These are phyloP conservation scores for Drosophila dives DNA, from an alignment of 2,888 invertebrate species.

Conservation along the genomic window DNA sequence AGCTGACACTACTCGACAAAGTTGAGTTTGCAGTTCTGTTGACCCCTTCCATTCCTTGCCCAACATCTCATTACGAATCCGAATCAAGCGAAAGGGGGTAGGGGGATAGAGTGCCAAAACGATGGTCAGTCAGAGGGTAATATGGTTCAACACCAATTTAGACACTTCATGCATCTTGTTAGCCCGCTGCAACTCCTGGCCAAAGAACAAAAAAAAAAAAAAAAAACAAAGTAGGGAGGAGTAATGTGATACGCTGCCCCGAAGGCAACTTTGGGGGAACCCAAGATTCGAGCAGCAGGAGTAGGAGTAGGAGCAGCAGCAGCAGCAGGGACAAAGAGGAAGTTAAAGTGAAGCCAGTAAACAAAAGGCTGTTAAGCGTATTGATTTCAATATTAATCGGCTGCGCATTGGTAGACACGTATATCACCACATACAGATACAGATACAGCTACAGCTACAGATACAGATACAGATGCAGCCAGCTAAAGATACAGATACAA, in stretches of 20 bases:
- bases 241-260: slow-evolving; percentile 56
- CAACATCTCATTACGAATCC: slow-evolving; percentile 21
- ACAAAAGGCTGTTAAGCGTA: slow-evolving; percentile 68
- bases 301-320: background rate
- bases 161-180: slow-evolving; percentile 85
- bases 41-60: background rate
- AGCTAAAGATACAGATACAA: slow-evolving; percentile 19
- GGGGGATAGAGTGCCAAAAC: background rate
- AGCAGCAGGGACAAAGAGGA: slow-evolving; percentile 19
- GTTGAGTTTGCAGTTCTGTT: background rate
- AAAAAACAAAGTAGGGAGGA: slow-evolving; percentile 17
- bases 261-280: slow-evolving; percentile 21
- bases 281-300: background rate
- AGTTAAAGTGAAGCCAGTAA: slow-evolving; percentile 32
- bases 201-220: background rate
- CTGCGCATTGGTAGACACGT: slow-evolving; percentile 38
- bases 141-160: slow-evolving; percentile 85
- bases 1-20: background rate
- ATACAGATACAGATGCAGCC: slow-evolving; percentile 4
- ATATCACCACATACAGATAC: slow-evolving; percentile 51
- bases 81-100: background rate
- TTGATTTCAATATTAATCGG: slow-evolving; percentile 76
- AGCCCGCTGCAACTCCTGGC: slow-evolving; percentile 44
- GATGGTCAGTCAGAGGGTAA: slow-evolving; percentile 70
- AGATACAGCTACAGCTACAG: slow-evolving; percentile 3